Conservation (phyloP, 2,113 vertebrate genomes). For the Dasypus novemcinctus region DNA sequence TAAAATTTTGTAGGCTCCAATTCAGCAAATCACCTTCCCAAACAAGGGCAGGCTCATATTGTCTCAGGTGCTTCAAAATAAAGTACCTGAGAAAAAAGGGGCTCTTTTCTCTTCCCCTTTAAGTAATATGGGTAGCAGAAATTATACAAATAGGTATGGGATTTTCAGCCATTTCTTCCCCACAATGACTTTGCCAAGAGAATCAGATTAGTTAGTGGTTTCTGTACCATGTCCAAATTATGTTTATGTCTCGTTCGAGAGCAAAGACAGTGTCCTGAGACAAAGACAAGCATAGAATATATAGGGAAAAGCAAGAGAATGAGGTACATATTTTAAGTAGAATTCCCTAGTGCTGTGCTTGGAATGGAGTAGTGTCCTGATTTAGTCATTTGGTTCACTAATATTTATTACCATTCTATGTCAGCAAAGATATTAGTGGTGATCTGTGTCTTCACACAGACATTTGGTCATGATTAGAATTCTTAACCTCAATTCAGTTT, state of each 20-base stretch:
- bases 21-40: not conserved
- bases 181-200: slow-evolving; percentile 89
- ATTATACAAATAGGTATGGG: slow-evolving; percentile 73
- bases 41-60: not conserved
- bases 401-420: slow-evolving; percentile 92
- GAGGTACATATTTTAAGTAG: slow-evolving; percentile 91
- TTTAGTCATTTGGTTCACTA: slow-evolving; percentile 93
- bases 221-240: slow-evolving; percentile 92
- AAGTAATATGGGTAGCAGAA: not conserved
- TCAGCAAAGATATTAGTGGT: slow-evolving; percentile 88
- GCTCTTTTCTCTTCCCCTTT: not conserved
- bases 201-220: slow-evolving; percentile 92
- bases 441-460: slow-evolving; percentile 91
- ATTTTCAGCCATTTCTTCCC: slow-evolving; percentile 90
- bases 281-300: slow-evolving; percentile 89
- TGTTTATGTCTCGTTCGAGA: slow-evolving; percentile 92
- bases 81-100: too few relatives aligned
- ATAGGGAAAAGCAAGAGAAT: slow-evolving; percentile 89
- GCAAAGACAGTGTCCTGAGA: slow-evolving; percentile 87
- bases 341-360: slow-evolving; percentile 92
- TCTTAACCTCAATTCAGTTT: slow-evolving; percentile 91
- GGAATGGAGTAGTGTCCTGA: slow-evolving; percentile 94
- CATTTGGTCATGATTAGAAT: slow-evolving; percentile 92
- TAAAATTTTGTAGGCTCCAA: not conserved
- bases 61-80: not conserved